phyloP scores from a whole-genome alignment of 92 coral and sea anemone species.

The Paragorgia papillata region DNA sequence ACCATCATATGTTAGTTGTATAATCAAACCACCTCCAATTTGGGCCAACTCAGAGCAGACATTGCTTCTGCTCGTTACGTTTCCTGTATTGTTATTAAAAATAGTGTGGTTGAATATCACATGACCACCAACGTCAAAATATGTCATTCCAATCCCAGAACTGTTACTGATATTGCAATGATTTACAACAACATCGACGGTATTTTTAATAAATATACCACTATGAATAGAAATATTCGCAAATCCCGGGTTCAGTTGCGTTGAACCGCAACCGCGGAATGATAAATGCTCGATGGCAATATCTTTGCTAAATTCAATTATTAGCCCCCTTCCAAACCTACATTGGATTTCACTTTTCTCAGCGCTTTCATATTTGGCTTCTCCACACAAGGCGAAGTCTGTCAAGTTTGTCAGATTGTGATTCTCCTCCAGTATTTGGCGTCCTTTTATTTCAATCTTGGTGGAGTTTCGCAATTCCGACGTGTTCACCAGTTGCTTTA shows the following conservation, averaged over 20 bases:
- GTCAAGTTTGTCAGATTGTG: conserved; percentile 40
- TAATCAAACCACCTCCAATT: conserved; percentile 76
- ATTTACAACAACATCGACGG: conserved; percentile 50
- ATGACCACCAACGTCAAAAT: conserved; percentile 67
- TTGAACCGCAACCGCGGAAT: conserved; percentile 58
- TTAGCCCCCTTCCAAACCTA: conserved; percentile 37
- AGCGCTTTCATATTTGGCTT: conserved; percentile 32
- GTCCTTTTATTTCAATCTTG: conserved; percentile 20
- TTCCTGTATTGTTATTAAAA: conserved; percentile 50
- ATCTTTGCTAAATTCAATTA: conserved; percentile 49
- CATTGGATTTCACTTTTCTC: conserved; percentile 2
- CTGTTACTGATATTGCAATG: conserved; percentile 60
- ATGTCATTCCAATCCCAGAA: conserved; percentile 69
- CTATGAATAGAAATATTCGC: conserved; percentile 49
- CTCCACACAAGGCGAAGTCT: conserved; percentile 53
- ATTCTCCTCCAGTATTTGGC: conserved; percentile 49
- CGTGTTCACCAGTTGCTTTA: conserved; percentile 3
- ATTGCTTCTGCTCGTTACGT: not conserved
- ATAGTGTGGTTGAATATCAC: conserved; percentile 54
- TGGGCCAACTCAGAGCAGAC: conserved; percentile 30
- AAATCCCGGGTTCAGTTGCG: conserved; percentile 46
- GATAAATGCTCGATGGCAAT: conserved; percentile 39
- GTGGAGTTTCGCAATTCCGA: not conserved
- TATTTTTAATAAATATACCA: conserved; percentile 65
- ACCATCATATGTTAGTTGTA: conserved; percentile 62